Evolutionary conservation across 1,140 invertebrate species (phyloP), one percentile per base, ranked within the genome.

Genomic region (Trichoplusia ni): DNA sequence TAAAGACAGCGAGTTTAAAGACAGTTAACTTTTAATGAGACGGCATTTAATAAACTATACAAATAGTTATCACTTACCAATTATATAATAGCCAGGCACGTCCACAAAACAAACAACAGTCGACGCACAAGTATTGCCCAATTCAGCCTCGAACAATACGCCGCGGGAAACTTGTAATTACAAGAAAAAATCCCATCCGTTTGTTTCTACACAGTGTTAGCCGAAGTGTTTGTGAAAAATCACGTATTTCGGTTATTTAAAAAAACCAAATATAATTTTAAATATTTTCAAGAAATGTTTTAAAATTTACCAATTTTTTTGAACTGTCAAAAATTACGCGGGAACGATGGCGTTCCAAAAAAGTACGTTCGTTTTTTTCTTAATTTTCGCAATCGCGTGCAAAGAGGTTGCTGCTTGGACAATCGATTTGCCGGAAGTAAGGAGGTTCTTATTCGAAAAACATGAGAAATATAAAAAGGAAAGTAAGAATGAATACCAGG

Each of bases 391-490:
- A 9, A 7, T 47, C 14, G 42, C 40, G 11, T 23, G 71, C 5
- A 51, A 68, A 40, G 46, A 75, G 53, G 75, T 81, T 16, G 27
- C 53, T 2, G 46, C 76, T 27, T 87, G 84, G 84, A 87, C 81
- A 1, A 71, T 84, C 11, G 79, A 87, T 62, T 64, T 84, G 54
- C 70, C 75, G 27, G 78, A 79, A 73, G 73, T 80, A 31, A 65
- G 82, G 21, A 77, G 73, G 29, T 75, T 69, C 44, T 67, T 73
- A 16, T 77, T 74, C 19, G 64, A 68, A 18, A 73, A 71, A 68
- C 61, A 40, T 35, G 54, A 72, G 8, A 40, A 68, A 2, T 21
- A 38, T 2, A 69, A 71, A 11, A 33, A 67, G 13, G 23, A 56
- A 13, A 63, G 38, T 8, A 60, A 71, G 54, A 61, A 66, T 19